phyloP scores from a whole-genome alignment of 2,113 vertebrate species.

The Ophiodon elongatus region DNA sequence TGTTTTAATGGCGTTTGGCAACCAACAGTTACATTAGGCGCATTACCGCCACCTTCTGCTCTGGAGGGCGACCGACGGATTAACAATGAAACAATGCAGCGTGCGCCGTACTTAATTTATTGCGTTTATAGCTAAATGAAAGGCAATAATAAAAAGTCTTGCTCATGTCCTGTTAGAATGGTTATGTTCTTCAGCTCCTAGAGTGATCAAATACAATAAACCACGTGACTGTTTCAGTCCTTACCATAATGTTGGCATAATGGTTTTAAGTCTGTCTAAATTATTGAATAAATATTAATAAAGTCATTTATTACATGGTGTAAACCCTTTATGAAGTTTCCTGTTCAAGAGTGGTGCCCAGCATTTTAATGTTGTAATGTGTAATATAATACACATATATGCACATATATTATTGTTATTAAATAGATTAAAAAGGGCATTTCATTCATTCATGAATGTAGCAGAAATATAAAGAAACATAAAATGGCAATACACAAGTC shows the following conservation, averaged over 20 bases:
- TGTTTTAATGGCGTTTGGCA: neutral
- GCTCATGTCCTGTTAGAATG: neutral
- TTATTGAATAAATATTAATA: too few species aligned
- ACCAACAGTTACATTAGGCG: neutral
- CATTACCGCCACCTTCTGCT: conserved; percentile 33
- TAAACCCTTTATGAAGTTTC: neutral
- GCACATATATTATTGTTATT: neutral
- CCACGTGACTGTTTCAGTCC: neutral
- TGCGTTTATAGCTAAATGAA: neutral
- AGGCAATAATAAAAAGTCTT: neutral
- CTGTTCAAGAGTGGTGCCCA: neutral
- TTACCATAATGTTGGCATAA: too few species aligned
- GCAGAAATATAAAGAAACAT: neutral
- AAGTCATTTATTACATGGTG: too few species aligned
- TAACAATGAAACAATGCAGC: neutral
- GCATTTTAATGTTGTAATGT: neutral
- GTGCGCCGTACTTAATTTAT: neutral
- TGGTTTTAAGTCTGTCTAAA: too few species aligned
- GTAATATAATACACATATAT: neutral
- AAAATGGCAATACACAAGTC: neutral
- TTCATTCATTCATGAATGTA: too few species aligned
- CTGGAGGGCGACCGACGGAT: neutral
- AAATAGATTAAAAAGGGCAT: neutral
- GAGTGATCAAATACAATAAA: neutral
- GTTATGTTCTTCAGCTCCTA: neutral